A percentile compares a stretch with the other conserved stretches of the same genome.
These are phyloP conservation scores for Aplysia californica DNA, from an alignment of 1,140 invertebrate species.

Conservation along the genomic window DNA sequence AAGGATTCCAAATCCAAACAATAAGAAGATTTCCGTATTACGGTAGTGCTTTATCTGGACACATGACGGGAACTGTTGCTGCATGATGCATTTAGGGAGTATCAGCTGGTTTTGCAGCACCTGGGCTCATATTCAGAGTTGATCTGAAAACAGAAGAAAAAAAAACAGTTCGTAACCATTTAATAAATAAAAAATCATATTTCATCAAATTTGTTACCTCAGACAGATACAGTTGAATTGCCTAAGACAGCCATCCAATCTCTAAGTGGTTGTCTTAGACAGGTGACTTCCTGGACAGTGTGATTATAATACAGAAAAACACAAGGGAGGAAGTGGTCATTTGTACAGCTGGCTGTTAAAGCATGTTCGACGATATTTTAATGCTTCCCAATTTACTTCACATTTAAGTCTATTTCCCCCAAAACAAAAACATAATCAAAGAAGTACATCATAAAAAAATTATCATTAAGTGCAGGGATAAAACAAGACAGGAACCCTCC, in stretches of 20 bases:
- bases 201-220: no score
- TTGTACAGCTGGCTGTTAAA: no score
- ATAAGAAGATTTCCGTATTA: no score
- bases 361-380: no score
- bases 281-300: no score
- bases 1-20: no score
- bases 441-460: background rate
- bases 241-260: no score
- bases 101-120: constrained; percentile 4
- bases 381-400: no score
- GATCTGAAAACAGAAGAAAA: constrained; percentile 22
- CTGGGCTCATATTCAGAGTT: constrained; percentile 23
- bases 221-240: no score
- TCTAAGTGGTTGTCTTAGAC: no score
- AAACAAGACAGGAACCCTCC: background rate
- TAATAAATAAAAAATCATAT: background rate
- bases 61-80: constrained; percentile 2
- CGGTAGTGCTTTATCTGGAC: constrained; percentile 8
- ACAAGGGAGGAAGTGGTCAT: background rate
- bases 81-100: background rate
- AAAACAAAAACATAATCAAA: background rate
- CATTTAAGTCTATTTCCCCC: background rate
- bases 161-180: background rate
- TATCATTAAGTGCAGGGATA: background rate
- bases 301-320: background rate